Evolutionary conservation across 2,888 invertebrate genomes (phyloP).

Genomic region (Caenorhabditis wallacei): DNA sequence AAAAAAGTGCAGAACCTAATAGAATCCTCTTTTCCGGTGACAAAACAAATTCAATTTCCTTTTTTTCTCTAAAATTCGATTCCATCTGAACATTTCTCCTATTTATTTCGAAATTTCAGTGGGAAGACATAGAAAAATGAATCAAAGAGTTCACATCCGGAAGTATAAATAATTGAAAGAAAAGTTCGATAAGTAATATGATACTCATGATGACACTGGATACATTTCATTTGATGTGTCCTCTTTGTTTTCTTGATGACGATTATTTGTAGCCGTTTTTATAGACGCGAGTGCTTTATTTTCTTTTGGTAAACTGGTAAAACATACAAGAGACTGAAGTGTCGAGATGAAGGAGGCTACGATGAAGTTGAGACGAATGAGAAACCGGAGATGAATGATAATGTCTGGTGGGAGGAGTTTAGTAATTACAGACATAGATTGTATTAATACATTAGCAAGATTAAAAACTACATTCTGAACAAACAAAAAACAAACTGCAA

Average conservation of each 20-base stretch:
- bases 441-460: too few relatives aligned
- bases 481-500: too few relatives aligned
- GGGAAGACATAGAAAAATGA: not conserved
- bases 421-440: too few relatives aligned
- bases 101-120: not conserved
- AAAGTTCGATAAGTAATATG: constrained; percentile 55
- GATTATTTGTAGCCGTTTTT: constrained; percentile 32
- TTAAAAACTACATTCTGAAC: too few relatives aligned
- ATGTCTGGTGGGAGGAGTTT: not conserved
- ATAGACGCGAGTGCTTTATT: not conserved
- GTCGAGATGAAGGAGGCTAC: not conserved
- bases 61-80: constrained; percentile 16
- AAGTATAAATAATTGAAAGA: constrained; percentile 35
- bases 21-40: constrained; percentile 18
- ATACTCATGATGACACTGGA: constrained; percentile 54
- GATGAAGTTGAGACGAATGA: not conserved
- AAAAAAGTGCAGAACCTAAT: constrained; percentile 36
- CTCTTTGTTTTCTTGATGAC: constrained; percentile 50
- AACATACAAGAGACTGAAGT: not conserved
- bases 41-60: constrained; percentile 32
- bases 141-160: constrained; percentile 30
- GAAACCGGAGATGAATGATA: not conserved
- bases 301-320: constrained; percentile 1
- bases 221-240: constrained; percentile 46
- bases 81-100: constrained; percentile 8